Conservation (phyloP, 2,888 invertebrate genomes). For the Corbicula japonica region DNA sequence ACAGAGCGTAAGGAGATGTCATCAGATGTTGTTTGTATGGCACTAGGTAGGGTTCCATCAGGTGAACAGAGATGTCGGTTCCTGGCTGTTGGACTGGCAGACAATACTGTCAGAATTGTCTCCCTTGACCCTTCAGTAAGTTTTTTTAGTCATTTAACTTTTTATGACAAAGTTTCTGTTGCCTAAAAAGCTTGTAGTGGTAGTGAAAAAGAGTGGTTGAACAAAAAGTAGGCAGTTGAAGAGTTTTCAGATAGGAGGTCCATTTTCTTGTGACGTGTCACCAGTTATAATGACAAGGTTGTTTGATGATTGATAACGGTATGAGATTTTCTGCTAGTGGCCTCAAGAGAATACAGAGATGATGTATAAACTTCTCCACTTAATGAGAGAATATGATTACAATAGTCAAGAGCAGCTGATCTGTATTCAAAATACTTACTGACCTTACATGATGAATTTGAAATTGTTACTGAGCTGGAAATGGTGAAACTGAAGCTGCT, state of each 20-base stretch:
- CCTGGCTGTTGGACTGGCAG: conserved; percentile 97
- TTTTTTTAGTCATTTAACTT: conserved; percentile 47
- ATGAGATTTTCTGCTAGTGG: too few relatives aligned
- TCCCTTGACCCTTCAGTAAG: conserved; percentile 96
- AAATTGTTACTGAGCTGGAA: too few relatives aligned
- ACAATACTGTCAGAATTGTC: conserved; percentile 98
- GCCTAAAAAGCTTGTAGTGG: background rate
- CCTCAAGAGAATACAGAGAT: background rate
- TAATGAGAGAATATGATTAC: conserved; percentile 22
- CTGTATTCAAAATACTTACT: too few relatives aligned
- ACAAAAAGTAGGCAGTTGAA: too few relatives aligned
- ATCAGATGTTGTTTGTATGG: conserved; percentile 99
- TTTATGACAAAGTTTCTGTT: background rate
- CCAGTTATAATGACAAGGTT: too few relatives aligned
- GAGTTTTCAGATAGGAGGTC: too few relatives aligned
- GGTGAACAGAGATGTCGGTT: conserved; percentile 98
- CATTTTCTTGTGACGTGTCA: too few relatives aligned
- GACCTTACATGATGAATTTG: too few relatives aligned
- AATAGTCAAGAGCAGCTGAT: conserved; percentile 6
- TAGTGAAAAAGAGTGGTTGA: background rate
- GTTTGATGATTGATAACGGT: too few relatives aligned
- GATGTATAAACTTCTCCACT: conserved; percentile 21
- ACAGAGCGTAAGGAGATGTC: conserved; percentile 98
- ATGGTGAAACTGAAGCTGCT: too few relatives aligned
- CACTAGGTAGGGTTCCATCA: conserved; percentile 96